Conservation (phyloP, 2,113 vertebrate species). For the Xiphophorus couchianus region DNA sequence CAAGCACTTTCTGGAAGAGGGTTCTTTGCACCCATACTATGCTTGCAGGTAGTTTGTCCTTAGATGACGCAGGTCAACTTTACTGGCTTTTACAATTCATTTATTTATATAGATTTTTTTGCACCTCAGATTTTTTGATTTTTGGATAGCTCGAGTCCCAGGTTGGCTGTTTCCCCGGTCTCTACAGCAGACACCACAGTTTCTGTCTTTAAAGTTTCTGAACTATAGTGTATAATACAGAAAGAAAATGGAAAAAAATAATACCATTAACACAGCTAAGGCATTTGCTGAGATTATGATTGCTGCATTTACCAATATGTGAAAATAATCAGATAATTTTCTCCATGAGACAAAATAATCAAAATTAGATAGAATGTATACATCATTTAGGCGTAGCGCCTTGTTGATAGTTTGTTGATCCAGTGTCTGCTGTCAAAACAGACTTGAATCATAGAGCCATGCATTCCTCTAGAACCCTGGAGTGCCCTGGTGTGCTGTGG, state of each 20-base stretch:
- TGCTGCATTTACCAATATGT: neutral
- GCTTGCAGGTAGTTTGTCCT: constrained; percentile 23
- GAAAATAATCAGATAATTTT: neutral
- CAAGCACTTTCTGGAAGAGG: constrained; percentile 33
- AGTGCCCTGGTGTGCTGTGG: no score
- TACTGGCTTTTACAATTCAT: constrained; percentile 34
- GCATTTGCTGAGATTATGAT: neutral
- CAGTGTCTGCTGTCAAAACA: no score
- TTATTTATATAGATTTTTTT: constrained; percentile 19
- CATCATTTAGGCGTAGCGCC: no score
- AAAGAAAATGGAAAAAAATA: neutral
- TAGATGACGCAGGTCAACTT: constrained; percentile 44
- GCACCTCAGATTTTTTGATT: constrained; percentile 17
- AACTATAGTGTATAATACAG: neutral
- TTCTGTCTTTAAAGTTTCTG: neutral
- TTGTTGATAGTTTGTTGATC: no score
- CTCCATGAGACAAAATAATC: neutral
- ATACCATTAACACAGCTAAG: no score
- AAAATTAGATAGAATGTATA: no score
- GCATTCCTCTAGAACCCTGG: no score
- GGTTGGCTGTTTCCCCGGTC: constrained; percentile 11
- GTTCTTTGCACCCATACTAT: constrained; percentile 28
- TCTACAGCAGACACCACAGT: constrained; percentile 1
- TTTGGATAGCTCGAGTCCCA: constrained; percentile 3
- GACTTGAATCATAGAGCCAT: no score